Conservation (phyloP, 2,797 vertebrate genomes). For the Oreochromis grahami region DNA sequence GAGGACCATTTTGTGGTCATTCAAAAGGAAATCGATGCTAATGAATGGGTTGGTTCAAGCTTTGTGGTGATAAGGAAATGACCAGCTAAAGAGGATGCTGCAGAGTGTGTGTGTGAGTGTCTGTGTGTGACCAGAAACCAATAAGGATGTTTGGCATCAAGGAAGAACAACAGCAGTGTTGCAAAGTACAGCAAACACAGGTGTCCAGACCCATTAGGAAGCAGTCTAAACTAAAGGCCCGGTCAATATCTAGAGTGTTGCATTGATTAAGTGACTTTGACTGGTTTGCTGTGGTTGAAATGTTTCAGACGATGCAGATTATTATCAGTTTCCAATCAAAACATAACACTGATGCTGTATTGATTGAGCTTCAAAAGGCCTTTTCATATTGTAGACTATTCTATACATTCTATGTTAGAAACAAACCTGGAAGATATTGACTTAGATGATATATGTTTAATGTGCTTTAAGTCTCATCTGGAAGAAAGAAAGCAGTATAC, state of each 20-base stretch:
- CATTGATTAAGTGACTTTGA: conserved; percentile 23
- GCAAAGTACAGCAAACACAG: conserved; percentile 37
- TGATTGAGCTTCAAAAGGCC: background rate
- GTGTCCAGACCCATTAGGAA: conserved; percentile 42
- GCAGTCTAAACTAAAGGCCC: conserved; percentile 33
- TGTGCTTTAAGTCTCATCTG: background rate
- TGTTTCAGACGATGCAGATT: background rate
- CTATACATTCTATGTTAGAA: background rate
- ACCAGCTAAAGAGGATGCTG: conserved; percentile 17
- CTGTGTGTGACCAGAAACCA: conserved; percentile 1
- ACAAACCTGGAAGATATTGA: background rate
- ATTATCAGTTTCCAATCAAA: background rate
- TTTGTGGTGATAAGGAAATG: conserved; percentile 53
- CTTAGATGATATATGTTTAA: background rate
- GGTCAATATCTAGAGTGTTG: conserved; percentile 41
- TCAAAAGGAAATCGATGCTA: conserved; percentile 61
- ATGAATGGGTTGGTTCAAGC: conserved; percentile 51
- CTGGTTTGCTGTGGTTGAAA: conserved; percentile 14
- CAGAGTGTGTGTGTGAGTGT: background rate
- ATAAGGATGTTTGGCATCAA: conserved; percentile 46
- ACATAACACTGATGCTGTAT: background rate
- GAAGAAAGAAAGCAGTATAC: background rate
- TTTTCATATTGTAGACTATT: background rate
- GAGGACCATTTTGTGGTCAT: conserved; percentile 20
- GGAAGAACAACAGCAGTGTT: conserved; percentile 10